Conservation (phyloP, 2,797 vertebrate genomes). For the Crossoptilon crossoptilon region DNA sequence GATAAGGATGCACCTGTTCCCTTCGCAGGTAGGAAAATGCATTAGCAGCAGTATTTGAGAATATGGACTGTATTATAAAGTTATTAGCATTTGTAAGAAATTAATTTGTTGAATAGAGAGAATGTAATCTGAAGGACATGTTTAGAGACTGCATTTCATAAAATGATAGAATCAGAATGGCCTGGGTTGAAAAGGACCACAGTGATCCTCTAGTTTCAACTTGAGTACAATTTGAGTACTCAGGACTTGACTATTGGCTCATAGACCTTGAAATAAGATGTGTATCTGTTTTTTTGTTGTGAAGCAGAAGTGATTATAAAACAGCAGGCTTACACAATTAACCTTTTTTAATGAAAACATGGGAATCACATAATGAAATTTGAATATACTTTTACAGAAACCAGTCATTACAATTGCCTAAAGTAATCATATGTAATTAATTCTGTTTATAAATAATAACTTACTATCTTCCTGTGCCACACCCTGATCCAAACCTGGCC, state of each 20-base stretch:
- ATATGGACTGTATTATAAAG: background rate
- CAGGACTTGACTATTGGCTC: background rate
- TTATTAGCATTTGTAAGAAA: background rate
- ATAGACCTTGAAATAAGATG: background rate
- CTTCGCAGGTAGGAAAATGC: constrained; percentile 90
- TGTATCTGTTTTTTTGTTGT: constrained; percentile 49
- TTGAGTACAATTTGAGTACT: background rate
- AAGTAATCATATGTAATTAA: background rate
- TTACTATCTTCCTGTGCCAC: background rate
- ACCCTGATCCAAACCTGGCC: background rate
- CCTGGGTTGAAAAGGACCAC: too few species aligned
- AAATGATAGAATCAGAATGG: too few species aligned
- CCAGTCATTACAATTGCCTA: background rate
- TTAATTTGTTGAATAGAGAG: background rate
- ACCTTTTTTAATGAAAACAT: background rate
- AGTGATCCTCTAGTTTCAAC: too few species aligned
- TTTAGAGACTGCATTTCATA: background rate
- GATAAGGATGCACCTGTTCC: constrained; percentile 96
- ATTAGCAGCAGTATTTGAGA: background rate
- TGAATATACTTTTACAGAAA: constrained; percentile 1
- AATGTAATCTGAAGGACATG: background rate
- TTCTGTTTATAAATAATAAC: background rate
- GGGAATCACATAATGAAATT: background rate
- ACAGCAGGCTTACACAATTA: background rate
- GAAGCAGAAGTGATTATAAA: constrained; percentile 75